Evolutionary conservation across 2,888 invertebrate species (phyloP), one percentile per base, ranked within the genome.

Genomic region (Melinaea menophilus): DNA sequence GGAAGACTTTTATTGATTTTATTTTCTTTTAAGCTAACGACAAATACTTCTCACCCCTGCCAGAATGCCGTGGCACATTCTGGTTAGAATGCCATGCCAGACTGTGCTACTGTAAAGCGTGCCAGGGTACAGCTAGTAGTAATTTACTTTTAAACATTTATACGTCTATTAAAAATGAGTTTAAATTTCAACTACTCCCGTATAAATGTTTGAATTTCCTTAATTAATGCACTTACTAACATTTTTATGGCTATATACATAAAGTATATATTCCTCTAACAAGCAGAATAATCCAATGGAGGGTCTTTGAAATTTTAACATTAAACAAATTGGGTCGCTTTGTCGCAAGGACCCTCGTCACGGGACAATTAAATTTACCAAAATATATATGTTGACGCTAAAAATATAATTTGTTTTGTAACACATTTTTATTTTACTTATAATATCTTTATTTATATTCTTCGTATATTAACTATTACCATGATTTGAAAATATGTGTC

Each of bases 341-440:
- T n/a, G 51, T 51, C 4, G 22, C 51, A 11, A 31, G 9, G 31
- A 51, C 51, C 51, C 51, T 51, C 31, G 51, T 51, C 51, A 51
- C 51, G 9, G n/a, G 51, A 51, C 51, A 51, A 51, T 51, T 51
- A 51, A 51, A 51, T 51, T 51, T 51, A 31, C 51, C 22, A 51
- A 51, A 51, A 51, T 51, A 31, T 31, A 51, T 51, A 51, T 51
- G 51, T 51, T 31, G 31, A 51, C 22, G 22, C 5, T 31, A 51
- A 51, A 31, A 51, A 51, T 51, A 51, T 51, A 31, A 51, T 51
- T 51, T 51, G 51, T 51, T 51, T 51, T 51, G 7, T 51, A 31
- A 51, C 41, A 31, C 51, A 31, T 51, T 51, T n/a, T 22, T 22
- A 51, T 2, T 31, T 2, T 48, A 5, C 4, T 7, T 11, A 51